phyloP scores from a whole-genome alignment of 2,888 invertebrate species.

The Dryomyza anilis region DNA sequence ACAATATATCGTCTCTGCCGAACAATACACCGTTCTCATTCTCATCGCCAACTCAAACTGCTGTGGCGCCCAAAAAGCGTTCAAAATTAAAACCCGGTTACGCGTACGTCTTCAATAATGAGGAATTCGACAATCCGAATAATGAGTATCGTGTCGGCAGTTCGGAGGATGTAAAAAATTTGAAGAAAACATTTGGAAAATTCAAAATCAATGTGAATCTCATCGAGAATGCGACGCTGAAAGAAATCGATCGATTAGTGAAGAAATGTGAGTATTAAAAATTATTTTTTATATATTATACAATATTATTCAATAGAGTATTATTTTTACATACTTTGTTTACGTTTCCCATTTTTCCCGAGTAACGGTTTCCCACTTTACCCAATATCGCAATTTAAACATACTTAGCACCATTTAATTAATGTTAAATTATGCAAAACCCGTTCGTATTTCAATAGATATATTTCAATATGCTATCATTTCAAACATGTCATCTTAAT shows the following conservation, averaged over 20 bases:
- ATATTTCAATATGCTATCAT: no score
- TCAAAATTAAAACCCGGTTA: constrained; percentile 48
- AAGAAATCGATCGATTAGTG: constrained; percentile 44
- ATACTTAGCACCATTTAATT: no score
- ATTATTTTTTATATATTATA: not conserved
- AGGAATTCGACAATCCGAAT: constrained; percentile 47
- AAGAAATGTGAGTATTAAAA: constrained; percentile 49
- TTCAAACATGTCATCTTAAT: no score
- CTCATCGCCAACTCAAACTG: constrained; percentile 8
- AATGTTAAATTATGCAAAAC: no score
- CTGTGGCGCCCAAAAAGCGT: not conserved
- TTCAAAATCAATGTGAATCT: constrained; percentile 49
- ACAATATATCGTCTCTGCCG: no score
- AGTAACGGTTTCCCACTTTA: no score
- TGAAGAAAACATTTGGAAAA: constrained; percentile 45
- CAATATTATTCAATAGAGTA: not conserved
- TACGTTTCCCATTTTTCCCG: no score
- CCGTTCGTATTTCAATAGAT: no score
- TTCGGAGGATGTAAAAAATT: constrained; percentile 48
- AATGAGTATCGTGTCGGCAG: constrained; percentile 52
- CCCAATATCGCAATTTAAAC: no score
- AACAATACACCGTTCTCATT: no score
- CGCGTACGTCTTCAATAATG: constrained; percentile 56
- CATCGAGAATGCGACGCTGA: constrained; percentile 48
- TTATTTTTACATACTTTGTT: not conserved